Base-by-base conservation (phyloP, 2,113 vertebrate genomes). In the Trichomycterus rosablanca region DNA sequence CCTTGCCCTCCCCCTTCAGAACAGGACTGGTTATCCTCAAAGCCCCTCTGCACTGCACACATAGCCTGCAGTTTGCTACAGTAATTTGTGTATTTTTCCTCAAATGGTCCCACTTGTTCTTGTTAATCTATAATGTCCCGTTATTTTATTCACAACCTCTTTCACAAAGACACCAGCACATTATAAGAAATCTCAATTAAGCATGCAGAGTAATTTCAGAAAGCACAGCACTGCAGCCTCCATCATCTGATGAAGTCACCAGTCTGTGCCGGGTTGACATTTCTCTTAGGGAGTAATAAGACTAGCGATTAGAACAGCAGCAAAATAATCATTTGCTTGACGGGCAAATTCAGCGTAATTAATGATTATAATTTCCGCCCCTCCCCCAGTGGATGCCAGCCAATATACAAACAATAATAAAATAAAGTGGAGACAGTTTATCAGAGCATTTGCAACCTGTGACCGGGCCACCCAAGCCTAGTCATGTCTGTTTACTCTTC, bases 331-430 rank as follows among this genome's bases (percentile, higher is more conserved):
- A 78, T 74, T 70, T 67, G 71, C 69, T 74, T 88, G 86, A 89
- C 83, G 78, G 79, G 80, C 71, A 76, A 81, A 84, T 86, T 83
- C 86, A 78, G 85, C 83, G 61, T 85, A 93, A 92, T 90, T 88
- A 87, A 92, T 88, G 79, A 78, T 79, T 87, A 89, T 89, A 34
- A 83, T 80, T 90, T 79, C 63, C 80, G 81, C 87, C 82, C 84
- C 85, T 82, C 78, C 86, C 80, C 76, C 50, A 68, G 75, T 77
- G 83, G 80, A 68, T 85, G 71, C 70, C 75, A 68, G 46, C 11
- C 76, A 62, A 78, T 74, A 81, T 82, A 76, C 59, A 67, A 76
- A 77, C 79, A 66, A 72, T 71, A 76, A 76, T 73, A 80, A 79
- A 81, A 72, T 61, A 59, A 77, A 72, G 74, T 75, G 73, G 69